Conservation (phyloP, 2,888 invertebrate species). For the Hydrotaea cyrtoneurina region DNA sequence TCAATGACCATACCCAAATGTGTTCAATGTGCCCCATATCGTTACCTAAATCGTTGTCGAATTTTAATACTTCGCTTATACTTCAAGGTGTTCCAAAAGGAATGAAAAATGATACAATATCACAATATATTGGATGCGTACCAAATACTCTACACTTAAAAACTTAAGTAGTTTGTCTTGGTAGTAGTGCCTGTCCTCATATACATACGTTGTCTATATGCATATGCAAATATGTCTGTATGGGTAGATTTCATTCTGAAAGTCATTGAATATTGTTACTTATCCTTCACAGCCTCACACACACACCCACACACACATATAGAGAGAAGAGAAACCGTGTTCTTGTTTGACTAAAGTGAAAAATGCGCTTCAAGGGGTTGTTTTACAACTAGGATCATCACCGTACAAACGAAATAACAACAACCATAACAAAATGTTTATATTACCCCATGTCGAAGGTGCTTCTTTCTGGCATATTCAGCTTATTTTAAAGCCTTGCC, state of each 20-base stretch:
- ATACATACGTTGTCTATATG: no score
- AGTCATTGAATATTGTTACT: constrained; percentile 13
- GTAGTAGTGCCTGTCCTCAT: no score
- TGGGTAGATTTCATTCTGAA: background rate
- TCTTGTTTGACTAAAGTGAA: constrained; percentile 24
- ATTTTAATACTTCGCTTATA: no score
- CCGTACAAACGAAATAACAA: background rate
- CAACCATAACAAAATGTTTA: background rate
- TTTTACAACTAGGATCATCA: constrained; percentile 13
- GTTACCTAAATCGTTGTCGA: no score
- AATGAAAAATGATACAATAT: no score
- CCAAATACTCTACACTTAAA: no score
- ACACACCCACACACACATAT: background rate
- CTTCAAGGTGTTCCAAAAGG: no score
- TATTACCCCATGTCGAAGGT: background rate
- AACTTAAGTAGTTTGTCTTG: no score
- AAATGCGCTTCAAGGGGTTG: constrained; percentile 23
- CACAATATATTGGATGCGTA: no score
- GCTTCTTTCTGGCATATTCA: background rate
- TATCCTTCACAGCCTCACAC: background rate
- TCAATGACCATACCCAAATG: no score
- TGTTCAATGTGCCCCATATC: no score
- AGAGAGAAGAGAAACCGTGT: background rate
- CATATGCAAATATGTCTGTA: no score
- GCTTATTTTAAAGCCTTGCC: constrained; percentile 16